Evolutionary conservation across 2,113 vertebrate species (phyloP), one percentile per base, ranked within the genome.

Genomic region (Ptyas mucosa): DNA sequence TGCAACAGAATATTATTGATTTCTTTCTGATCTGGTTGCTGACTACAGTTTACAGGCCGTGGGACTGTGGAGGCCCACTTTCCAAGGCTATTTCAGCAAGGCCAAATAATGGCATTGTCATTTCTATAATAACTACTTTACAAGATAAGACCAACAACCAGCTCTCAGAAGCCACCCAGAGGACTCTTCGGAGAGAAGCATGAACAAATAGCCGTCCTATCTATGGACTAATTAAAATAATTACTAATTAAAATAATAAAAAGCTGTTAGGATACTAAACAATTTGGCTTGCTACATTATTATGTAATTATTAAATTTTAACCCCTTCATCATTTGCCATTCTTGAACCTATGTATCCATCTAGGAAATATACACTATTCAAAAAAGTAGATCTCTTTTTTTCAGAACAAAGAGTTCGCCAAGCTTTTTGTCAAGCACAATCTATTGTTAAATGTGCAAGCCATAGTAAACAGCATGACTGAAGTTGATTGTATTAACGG

Each of bases 1-100:
- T 93, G 87, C 55, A 93, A 57, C 52, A 93, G 91, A 96, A 92
- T 94, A 91, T 87, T 94, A 92, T 92, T 93, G 95, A 95, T 95
- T 92, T 85, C 90, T 69, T 64, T 88, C 92, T 94, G 89, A 58
- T 61, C 43, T 89, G 91, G 18, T 54, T 0, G 0, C n/a, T 94
- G 93, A 94, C 89, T 94, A 11, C 12, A 88, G 89, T 26, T 53
- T 81, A 75, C 0, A 0, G 10, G 7, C 0, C 94, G 92, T 86
- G 43, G 75, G 75, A 26, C 2, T 85, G 91, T 94, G 88, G 1
- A 91, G 26, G 18, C 3, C 18, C 26, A 53, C 11, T 91, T 81
- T 91, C 26, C 85, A 92, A 55, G 24, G 15, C 18, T 89, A 39
- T 39, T 34, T 89, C 8, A 53, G 52, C 1, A 55, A 46, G 88